Percentiles rank a stretch among this genome's conserved stretches.
These are phyloP conservation scores for Diarsia mendica DNA, from an alignment of 2,888 invertebrate species.

Conservation along the genomic window DNA sequence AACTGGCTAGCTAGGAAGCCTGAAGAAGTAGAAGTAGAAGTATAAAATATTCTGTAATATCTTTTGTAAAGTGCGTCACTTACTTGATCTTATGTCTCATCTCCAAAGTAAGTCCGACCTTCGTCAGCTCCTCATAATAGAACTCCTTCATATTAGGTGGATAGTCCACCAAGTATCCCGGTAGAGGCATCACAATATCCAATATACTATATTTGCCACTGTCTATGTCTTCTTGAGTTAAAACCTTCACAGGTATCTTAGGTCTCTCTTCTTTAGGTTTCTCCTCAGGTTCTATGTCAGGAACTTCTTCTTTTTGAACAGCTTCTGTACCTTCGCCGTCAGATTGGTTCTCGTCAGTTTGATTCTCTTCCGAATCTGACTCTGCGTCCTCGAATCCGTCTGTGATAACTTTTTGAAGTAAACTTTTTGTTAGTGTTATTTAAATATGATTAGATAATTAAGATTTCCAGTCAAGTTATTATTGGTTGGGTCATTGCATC, in stretches of 20 bases:
- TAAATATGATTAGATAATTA: too few relatives aligned
- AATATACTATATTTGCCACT: conserved; percentile 91
- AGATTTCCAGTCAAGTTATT: background rate
- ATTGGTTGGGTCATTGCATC: too few relatives aligned
- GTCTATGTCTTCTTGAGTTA: conserved; percentile 92
- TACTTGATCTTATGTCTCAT: conserved; percentile 94
- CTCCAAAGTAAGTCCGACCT: conserved; percentile 93
- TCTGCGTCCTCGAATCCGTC: conserved; percentile 68
- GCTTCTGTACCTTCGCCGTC: conserved; percentile 44
- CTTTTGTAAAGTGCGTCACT: conserved; percentile 70
- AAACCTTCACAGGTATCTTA: conserved; percentile 86
- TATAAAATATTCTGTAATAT: background rate
- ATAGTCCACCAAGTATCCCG: conserved; percentile 95
- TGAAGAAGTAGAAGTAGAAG: too few relatives aligned
- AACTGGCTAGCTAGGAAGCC: too few relatives aligned
- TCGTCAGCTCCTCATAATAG: conserved; percentile 93
- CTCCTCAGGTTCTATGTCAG: conserved; percentile 44
- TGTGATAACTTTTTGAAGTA: conserved; percentile 6
- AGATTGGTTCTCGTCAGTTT: conserved; percentile 53
- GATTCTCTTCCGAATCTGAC: conserved; percentile 69
- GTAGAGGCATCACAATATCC: conserved; percentile 96
- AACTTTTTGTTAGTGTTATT: background rate
- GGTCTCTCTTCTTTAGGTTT: conserved; percentile 34
- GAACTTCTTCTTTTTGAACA: conserved; percentile 33
- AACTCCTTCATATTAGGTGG: conserved; percentile 94